phyloP scores from a whole-genome alignment of 2,797 vertebrate genomes.

The Synanceia verrucosa region DNA sequence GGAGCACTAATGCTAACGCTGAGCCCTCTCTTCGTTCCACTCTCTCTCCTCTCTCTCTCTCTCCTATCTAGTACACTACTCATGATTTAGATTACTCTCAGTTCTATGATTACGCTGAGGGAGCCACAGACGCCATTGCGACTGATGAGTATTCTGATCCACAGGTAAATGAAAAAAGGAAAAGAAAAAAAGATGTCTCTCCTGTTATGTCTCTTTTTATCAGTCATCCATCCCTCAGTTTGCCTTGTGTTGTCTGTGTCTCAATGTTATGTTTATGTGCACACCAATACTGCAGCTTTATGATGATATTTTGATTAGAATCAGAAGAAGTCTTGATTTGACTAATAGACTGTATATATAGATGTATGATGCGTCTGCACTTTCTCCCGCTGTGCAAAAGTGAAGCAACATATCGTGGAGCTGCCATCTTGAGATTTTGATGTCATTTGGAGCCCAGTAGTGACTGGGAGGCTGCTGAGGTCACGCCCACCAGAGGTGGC shows the following conservation, averaged over 20 bases:
- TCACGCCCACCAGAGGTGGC: too few species aligned
- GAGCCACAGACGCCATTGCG: conserved; percentile 85
- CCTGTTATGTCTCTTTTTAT: conserved; percentile 42
- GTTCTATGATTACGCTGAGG: conserved; percentile 95
- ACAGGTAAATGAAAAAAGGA: conserved; percentile 88
- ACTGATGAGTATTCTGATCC: conserved; percentile 90
- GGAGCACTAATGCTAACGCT: conserved; percentile 74
- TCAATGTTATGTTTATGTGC: conserved; percentile 53
- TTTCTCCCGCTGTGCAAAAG: neutral
- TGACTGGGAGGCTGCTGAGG: too few species aligned
- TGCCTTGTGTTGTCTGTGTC: conserved; percentile 52
- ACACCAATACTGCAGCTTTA: conserved; percentile 4
- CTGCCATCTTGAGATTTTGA: too few species aligned
- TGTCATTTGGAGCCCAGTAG: too few species aligned
- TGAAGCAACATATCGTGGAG: neutral
- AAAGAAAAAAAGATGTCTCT: conserved; percentile 43
- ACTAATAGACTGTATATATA: neutral
- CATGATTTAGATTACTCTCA: conserved; percentile 92
- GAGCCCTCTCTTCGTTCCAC: conserved; percentile 52
- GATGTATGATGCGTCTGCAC: neutral
- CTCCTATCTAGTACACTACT: conserved; percentile 89
- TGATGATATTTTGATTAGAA: neutral
- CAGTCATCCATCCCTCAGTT: conserved; percentile 10
- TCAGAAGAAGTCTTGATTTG: neutral
- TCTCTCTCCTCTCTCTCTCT: conserved; percentile 56